These are phyloP conservation scores for Dendrocincla tyrannina DNA, from an alignment of 2,797 vertebrate species.

Conservation along the genomic window DNA sequence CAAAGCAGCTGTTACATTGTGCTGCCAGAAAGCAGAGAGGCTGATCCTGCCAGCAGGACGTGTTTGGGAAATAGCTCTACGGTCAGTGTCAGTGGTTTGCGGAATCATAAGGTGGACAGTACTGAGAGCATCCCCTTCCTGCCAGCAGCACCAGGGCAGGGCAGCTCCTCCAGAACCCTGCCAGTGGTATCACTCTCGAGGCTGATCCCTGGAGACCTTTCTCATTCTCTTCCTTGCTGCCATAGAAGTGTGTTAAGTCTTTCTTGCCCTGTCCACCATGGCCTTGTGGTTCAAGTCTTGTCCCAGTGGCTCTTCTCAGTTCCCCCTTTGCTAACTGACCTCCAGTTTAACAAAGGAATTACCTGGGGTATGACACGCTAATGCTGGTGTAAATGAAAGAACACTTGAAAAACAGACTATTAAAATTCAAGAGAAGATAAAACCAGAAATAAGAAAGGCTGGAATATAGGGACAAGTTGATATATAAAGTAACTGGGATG, in stretches of 20 bases:
- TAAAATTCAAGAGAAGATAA: neutral
- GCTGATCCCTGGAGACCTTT: neutral
- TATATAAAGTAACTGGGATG: neutral
- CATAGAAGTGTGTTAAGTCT: neutral
- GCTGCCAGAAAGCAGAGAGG: neutral
- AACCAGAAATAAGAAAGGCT: neutral
- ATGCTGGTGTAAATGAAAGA: neutral
- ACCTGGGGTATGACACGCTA: neutral
- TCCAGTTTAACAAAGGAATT: neutral
- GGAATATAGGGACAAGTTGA: neutral
- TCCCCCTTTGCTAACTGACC: neutral
- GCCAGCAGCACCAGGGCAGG: neutral
- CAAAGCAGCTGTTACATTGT: neutral
- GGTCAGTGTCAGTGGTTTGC: neutral
- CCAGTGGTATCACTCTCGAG: neutral
- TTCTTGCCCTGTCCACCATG: neutral
- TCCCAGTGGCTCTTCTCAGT: neutral
- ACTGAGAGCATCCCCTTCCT: neutral
- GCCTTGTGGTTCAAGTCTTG: neutral
- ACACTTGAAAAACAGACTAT: neutral
- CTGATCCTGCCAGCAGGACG: neutral
- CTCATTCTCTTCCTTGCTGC: neutral
- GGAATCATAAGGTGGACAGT: neutral
- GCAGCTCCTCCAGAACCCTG: neutral
- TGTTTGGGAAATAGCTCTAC: neutral